A percentile compares a stretch with the other conserved stretches of the same genome.
Evolutionary conservation across 2,888 invertebrate species (phyloP).

Genomic region (Ernsta delagoae): DNA sequence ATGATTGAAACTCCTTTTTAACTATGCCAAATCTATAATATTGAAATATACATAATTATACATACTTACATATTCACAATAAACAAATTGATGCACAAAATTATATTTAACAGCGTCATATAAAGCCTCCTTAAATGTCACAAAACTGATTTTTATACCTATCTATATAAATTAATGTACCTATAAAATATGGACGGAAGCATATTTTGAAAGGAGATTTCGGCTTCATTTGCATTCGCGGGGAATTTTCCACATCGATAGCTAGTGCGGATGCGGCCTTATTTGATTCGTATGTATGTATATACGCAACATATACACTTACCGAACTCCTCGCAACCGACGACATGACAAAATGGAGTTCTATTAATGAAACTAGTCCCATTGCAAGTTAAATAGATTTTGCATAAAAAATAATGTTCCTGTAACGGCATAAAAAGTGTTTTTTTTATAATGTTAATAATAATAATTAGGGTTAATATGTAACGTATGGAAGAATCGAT

Average conservation of each 20-base stretch:
- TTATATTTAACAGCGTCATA: constrained; percentile 14
- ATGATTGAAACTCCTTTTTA: constrained; percentile 65
- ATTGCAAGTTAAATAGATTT: constrained; percentile 81
- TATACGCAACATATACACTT: constrained; percentile 48
- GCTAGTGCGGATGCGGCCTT: constrained; percentile 79
- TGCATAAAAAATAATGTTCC: constrained; percentile 79
- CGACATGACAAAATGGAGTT: constrained; percentile 60
- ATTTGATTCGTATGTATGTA: constrained; percentile 53
- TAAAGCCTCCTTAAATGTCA: constrained; percentile 52
- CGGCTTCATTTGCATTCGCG: constrained; percentile 75
- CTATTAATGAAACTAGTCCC: constrained; percentile 77
- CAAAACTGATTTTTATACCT: constrained; percentile 55
- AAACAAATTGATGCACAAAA: constrained; percentile 42
- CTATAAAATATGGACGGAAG: too few relatives aligned
- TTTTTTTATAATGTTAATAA: constrained; percentile 66
- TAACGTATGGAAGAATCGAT: constrained; percentile 57
- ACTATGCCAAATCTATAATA: constrained; percentile 53
- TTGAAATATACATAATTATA: constrained; percentile 38
- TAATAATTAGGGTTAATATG: constrained; percentile 64
- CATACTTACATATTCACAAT: background rate
- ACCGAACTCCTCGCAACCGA: constrained; percentile 58
- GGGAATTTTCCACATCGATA: constrained; percentile 71
- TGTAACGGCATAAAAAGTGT: constrained; percentile 79
- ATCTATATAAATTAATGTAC: too few relatives aligned
- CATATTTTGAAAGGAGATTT: constrained; percentile 73